A percentile compares a stretch with the other conserved stretches of the same genome.
Evolutionary conservation across 2,113 vertebrate genomes (phyloP).

Genomic region (Petrocephalus microphthalmus): DNA sequence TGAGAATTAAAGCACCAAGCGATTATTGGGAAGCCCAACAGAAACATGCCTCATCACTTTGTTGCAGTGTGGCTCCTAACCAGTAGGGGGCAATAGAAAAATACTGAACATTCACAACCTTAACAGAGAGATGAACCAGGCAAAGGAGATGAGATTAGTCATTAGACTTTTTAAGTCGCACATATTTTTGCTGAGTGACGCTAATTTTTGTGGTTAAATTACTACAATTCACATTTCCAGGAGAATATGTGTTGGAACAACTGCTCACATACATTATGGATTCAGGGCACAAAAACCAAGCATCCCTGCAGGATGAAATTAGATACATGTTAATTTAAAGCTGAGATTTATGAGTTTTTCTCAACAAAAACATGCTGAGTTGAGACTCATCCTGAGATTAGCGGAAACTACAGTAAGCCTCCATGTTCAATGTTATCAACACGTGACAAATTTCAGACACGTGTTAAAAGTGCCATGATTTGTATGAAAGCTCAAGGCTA

Average conservation of each 20-base stretch:
- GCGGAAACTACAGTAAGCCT: not conserved
- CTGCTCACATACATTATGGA: not conserved
- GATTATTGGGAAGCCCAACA: not conserved
- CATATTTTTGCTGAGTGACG: not conserved
- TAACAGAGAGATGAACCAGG: not conserved
- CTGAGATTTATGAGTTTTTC: not conserved
- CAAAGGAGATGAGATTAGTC: not conserved
- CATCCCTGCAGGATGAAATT: not conserved
- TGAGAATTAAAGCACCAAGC: not conserved
- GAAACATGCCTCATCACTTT: not conserved
- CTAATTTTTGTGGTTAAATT: not conserved
- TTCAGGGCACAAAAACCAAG: not conserved
- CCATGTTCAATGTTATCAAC: not conserved
- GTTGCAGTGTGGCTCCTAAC: not conserved
- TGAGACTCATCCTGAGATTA: slow-evolving; percentile 2
- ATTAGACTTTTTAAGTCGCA: not conserved
- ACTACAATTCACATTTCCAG: not conserved
- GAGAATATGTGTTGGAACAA: not conserved
- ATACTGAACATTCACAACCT: not conserved
- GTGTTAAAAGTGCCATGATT: not conserved
- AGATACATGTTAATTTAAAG: not conserved
- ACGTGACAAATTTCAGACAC: not conserved
- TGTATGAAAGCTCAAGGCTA: not conserved
- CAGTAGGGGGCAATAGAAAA: not conserved
- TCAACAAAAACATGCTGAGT: not conserved